A percentile compares a stretch with the other conserved stretches of the same genome.
Evolutionary conservation across 2,113 vertebrate species (phyloP).

Genomic region (Scomber colias): DNA sequence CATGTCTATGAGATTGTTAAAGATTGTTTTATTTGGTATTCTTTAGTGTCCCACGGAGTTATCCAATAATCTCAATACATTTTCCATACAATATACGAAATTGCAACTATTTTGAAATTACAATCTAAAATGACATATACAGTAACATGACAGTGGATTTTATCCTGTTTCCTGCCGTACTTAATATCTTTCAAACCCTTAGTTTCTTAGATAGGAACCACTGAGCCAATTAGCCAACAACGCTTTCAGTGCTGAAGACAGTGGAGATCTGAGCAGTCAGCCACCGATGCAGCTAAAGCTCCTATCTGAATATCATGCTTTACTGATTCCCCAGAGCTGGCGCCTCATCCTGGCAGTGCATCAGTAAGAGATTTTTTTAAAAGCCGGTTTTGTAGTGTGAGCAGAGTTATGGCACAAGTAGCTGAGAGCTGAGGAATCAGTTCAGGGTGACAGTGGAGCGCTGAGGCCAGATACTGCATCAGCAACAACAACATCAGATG

Average conservation of each 20-base stretch:
- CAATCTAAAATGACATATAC: too few species aligned
- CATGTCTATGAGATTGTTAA: too few species aligned
- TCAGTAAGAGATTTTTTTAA: slow-evolving; percentile 9
- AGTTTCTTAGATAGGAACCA: not conserved
- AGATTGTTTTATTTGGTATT: too few species aligned
- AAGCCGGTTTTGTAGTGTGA: not conserved
- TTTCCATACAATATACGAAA: too few species aligned
- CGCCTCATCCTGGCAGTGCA: not conserved
- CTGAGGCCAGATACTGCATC: slow-evolving; percentile 21
- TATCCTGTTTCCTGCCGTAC: too few species aligned
- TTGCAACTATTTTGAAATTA: too few species aligned
- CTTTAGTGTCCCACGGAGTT: too few species aligned
- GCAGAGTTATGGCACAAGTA: not conserved
- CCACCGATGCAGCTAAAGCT: slow-evolving; percentile 19
- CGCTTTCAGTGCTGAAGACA: not conserved
- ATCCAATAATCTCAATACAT: too few species aligned
- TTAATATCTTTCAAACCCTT: not conserved
- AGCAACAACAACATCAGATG: slow-evolving; percentile 23
- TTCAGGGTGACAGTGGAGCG: slow-evolving; percentile 8
- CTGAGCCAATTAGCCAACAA: not conserved
- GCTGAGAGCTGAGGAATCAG: slow-evolving; percentile 21
- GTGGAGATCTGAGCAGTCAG: too few species aligned
- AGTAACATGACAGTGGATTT: too few species aligned
- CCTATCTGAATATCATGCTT: not conserved
- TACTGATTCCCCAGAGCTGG: slow-evolving; percentile 25